Percentiles rank a stretch among this genome's conserved stretches.
Conservation (phyloP, 2,113 vertebrate genomes). For the Spilogale gracilis region DNA sequence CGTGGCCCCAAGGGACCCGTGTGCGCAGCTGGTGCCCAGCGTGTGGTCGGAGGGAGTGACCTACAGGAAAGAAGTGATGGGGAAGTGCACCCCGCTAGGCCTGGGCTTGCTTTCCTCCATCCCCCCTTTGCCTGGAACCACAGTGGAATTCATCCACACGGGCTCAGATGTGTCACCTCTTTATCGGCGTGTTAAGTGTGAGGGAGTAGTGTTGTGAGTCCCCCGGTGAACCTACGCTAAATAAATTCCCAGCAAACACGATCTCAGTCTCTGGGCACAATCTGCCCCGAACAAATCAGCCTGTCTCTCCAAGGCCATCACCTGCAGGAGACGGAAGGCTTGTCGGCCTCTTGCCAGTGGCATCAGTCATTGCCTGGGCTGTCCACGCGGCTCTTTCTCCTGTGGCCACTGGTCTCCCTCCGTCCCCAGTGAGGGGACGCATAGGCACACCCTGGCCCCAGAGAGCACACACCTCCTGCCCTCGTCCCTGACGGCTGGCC, state of each 20-base stretch:
- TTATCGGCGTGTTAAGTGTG: neutral
- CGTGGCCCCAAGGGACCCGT: too few species aligned
- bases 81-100: neutral
- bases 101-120: neutral
- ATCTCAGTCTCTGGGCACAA: neutral
- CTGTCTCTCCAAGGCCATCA: neutral
- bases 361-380: fast-evolving
- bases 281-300: neutral
- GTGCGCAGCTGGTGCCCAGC: neutral
- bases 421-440: fast-evolving
- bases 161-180: neutral
- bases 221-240: neutral
- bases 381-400: fast-evolving
- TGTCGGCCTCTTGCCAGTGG: neutral
- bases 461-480: too few species aligned
- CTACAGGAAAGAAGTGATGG: neutral
- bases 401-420: fast-evolving
- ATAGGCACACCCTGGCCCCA: fast-evolving
- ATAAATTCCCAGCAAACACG: too few species aligned
- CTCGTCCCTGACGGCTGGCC: neutral
- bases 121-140: neutral
- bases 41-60: neutral
- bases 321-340: fast-evolving
- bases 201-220: neutral
- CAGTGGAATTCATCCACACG: too few species aligned